Percentiles rank a stretch among this genome's conserved stretches.
phyloP scores from a whole-genome alignment of 2,113 vertebrate genomes.

The Atrichornis clamosus region DNA sequence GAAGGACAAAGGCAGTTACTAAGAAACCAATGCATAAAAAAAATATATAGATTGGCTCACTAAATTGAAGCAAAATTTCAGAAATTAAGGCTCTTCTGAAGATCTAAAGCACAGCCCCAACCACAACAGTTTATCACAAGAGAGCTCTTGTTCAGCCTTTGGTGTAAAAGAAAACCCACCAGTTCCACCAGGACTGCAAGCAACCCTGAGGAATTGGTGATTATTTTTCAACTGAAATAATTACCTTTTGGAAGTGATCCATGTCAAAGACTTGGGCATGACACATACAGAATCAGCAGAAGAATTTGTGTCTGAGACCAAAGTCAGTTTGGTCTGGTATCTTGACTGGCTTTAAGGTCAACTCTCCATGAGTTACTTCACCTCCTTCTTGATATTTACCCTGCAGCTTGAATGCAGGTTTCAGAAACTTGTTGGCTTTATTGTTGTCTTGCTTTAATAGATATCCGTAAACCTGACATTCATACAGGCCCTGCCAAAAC shows the following conservation, averaged over 20 bases:
- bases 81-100: neutral
- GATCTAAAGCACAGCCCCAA: neutral
- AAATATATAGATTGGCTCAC: neutral
- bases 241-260: neutral
- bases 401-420: neutral
- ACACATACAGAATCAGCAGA: neutral
- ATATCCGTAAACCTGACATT: neutral
- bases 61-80: neutral
- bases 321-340: neutral
- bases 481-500: neutral
- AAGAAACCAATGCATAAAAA: neutral
- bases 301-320: neutral
- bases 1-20: neutral
- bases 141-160: neutral
- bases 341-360: neutral
- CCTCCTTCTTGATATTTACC: neutral
- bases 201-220: neutral
- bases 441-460: neutral
- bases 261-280: neutral
- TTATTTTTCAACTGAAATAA: neutral
- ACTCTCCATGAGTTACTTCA: neutral
- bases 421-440: neutral
- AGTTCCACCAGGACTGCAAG: neutral
- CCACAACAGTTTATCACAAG: neutral
- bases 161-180: neutral